Conservation (phyloP, 1,140 invertebrate species). For the Drosophila funebris region DNA sequence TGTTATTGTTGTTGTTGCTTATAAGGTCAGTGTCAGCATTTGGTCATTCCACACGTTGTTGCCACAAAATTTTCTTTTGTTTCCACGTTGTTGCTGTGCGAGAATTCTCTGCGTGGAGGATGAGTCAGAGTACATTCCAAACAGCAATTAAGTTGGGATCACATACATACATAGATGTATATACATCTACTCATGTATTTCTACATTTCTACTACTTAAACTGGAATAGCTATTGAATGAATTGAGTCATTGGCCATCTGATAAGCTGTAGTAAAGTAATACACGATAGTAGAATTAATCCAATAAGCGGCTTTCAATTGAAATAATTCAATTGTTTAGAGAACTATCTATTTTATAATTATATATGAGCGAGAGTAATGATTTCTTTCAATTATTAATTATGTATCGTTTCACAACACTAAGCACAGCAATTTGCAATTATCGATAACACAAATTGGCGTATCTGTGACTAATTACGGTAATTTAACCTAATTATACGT, state of each 20-base stretch:
- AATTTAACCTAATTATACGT: not conserved
- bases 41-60: conserved; percentile 44
- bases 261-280: not conserved
- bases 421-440: not conserved
- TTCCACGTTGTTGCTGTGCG: conserved; percentile 21
- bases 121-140: conserved; percentile 8
- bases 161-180: not conserved
- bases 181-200: not conserved
- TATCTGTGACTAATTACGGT: not conserved
- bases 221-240: not conserved
- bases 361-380: too few relatives aligned
- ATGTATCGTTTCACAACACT: not conserved
- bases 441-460: not conserved
- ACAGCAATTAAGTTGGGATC: conserved; percentile 15
- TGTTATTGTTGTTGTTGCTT: conserved; percentile 16
- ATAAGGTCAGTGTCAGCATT: conserved; percentile 71
- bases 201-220: not conserved
- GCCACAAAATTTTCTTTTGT: conserved; percentile 4
- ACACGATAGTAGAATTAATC: not conserved
- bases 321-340: not conserved
- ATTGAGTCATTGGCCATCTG: not conserved
- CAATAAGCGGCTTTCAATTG: not conserved
- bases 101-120: not conserved
- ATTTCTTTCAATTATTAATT: not conserved
- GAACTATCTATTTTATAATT: not conserved